phyloP scores from a whole-genome alignment of 2,888 invertebrate species.

The Brenthis ino region DNA sequence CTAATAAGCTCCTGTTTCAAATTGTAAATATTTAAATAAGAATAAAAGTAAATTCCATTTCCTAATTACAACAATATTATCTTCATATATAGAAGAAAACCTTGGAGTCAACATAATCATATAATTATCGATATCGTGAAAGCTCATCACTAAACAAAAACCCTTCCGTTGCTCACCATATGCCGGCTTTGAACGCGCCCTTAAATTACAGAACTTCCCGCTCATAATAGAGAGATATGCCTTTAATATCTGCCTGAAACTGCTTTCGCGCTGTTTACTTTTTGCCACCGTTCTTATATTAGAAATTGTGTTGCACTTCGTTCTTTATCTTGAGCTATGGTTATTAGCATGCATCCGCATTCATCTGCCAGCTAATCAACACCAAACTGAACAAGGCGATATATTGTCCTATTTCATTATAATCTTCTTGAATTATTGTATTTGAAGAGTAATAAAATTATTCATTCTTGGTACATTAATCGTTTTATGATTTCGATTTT shows the following conservation, averaged over 20 bases:
- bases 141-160: slow-evolving; percentile 44
- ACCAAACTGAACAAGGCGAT: background rate
- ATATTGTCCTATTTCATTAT: background rate
- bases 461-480: too few relatives aligned
- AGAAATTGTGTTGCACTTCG: slow-evolving; percentile 55
- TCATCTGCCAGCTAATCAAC: slow-evolving; percentile 31
- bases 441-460: background rate
- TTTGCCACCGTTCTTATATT: slow-evolving; percentile 77
- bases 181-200: slow-evolving; percentile 72
- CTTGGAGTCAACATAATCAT: background rate
- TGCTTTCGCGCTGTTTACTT: slow-evolving; percentile 73
- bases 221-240: slow-evolving; percentile 83
- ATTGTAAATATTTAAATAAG: too few relatives aligned
- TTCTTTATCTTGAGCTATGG: slow-evolving; percentile 37
- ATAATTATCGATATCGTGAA: slow-evolving; percentile 43
- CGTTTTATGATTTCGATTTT: too few relatives aligned
- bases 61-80: too few relatives aligned
- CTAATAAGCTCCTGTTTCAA: too few relatives aligned
- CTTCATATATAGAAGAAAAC: too few relatives aligned
- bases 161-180: slow-evolving; percentile 71
- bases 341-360: slow-evolving; percentile 34
- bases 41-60: too few relatives aligned
- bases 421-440: background rate
- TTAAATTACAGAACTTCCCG: slow-evolving; percentile 81
- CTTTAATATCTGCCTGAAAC: slow-evolving; percentile 81